These are phyloP conservation scores for Drosophila maculinotata DNA, from an alignment of 2,888 invertebrate genomes.

Conservation along the genomic window DNA sequence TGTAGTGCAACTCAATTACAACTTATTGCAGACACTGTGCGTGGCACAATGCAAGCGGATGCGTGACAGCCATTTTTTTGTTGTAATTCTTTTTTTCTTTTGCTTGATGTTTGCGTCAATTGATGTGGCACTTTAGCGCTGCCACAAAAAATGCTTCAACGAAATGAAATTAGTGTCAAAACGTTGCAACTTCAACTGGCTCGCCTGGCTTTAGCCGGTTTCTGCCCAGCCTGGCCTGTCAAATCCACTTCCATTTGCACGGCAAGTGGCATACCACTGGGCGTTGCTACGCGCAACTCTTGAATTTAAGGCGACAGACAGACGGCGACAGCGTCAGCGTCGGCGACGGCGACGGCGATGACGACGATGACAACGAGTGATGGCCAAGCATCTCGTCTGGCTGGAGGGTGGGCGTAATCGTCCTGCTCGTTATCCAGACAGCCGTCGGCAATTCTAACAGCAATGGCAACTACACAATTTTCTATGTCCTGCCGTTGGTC, in stretches of 20 bases:
- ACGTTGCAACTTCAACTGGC: slow-evolving; percentile 62
- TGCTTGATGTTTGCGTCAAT: slow-evolving; percentile 4
- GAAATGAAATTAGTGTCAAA: slow-evolving; percentile 81
- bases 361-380: slow-evolving; percentile 38
- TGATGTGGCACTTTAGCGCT: slow-evolving; percentile 40
- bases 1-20: slow-evolving; percentile 65
- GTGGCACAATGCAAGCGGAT: slow-evolving; percentile 26
- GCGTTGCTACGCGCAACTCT: slow-evolving; percentile 48
- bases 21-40: slow-evolving; percentile 47
- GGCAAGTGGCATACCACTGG: slow-evolving; percentile 25
- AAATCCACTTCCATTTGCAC: slow-evolving; percentile 52
- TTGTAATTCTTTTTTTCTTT: background rate
- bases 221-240: slow-evolving; percentile 27
- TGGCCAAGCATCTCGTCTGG: slow-evolving; percentile 30
- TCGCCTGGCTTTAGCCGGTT: background rate
- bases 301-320: slow-evolving; percentile 39
- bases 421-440: slow-evolving; percentile 61
- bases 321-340: slow-evolving; percentile 12
- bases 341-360: slow-evolving; percentile 10
- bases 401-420: slow-evolving; percentile 67
- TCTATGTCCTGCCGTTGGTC: slow-evolving; percentile 36
- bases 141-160: slow-evolving; percentile 59
- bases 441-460: slow-evolving; percentile 53
- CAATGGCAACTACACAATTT: slow-evolving; percentile 24
- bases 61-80: slow-evolving; percentile 30